These are phyloP conservation scores for Neopelma chrysocephalum DNA, from an alignment of 2,797 vertebrate genomes.

Conservation along the genomic window DNA sequence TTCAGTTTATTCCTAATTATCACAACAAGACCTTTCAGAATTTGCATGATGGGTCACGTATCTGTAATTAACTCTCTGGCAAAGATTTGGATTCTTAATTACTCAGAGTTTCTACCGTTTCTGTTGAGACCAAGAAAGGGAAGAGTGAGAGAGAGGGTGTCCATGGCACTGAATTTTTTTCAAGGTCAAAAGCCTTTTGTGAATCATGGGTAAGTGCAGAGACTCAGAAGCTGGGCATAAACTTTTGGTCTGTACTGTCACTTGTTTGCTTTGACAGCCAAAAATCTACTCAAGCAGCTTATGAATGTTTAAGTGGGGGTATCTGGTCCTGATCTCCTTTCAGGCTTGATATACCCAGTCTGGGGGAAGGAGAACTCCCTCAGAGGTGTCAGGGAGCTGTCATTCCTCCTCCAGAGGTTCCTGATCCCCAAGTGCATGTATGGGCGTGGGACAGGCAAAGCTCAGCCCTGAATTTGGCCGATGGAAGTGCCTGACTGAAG, in stretches of 20 bases:
- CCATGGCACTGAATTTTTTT: neutral
- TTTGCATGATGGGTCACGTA: neutral
- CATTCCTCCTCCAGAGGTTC: neutral
- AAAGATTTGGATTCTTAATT: neutral
- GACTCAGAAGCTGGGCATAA: neutral
- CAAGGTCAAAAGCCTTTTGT: neutral
- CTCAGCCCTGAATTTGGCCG: neutral
- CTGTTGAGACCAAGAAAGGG: neutral
- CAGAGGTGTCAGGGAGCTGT: neutral
- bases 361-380: neutral
- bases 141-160: neutral
- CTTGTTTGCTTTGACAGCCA: neutral
- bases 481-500: neutral
- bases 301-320: neutral
- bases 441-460: neutral
- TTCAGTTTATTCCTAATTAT: neutral
- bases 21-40: neutral
- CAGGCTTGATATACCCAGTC: neutral
- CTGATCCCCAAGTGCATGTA: neutral
- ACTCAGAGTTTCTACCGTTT: neutral
- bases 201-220: neutral
- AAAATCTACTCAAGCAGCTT: neutral
- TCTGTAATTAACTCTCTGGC: neutral
- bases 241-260: accelerated
- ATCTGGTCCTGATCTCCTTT: neutral